phyloP scores from a whole-genome alignment of 1,140 invertebrate species.

The Agrypnia vestita region DNA sequence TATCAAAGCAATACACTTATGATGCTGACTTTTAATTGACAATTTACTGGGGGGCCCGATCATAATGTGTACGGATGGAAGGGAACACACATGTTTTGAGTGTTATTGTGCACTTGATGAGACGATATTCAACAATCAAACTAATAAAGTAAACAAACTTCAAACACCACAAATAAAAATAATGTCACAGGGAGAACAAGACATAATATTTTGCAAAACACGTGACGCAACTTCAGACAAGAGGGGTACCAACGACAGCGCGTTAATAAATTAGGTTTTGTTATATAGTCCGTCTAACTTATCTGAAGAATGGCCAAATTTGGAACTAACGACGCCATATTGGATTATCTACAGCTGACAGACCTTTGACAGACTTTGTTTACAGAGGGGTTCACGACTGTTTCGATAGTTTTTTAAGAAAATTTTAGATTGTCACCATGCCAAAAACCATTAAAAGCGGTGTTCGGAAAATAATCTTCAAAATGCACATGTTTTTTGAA shows the following conservation, averaged over 20 bases:
- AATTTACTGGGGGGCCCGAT: neutral
- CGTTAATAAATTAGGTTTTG: no score
- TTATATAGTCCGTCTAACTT: no score
- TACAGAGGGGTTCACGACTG: no score
- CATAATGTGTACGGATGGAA: neutral
- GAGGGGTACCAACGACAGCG: neutral
- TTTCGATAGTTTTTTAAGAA: no score
- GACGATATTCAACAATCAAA: neutral
- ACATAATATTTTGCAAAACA: conserved; percentile 48
- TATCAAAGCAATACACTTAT: conserved; percentile 17
- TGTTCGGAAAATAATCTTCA: no score
- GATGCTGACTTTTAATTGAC: neutral
- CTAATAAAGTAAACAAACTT: conserved; percentile 25
- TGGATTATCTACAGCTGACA: no score
- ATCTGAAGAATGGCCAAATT: no score
- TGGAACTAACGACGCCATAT: no score
- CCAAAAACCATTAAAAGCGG: no score
- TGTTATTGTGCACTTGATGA: neutral
- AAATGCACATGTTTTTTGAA: no score
- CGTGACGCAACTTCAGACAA: neutral
- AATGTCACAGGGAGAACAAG: conserved; percentile 22
- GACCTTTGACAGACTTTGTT: no score
- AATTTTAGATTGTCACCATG: no score
- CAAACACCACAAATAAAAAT: conserved; percentile 28
- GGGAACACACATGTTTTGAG: neutral